Conservation (phyloP, 2,797 vertebrate species). For the Chelon auratus region DNA sequence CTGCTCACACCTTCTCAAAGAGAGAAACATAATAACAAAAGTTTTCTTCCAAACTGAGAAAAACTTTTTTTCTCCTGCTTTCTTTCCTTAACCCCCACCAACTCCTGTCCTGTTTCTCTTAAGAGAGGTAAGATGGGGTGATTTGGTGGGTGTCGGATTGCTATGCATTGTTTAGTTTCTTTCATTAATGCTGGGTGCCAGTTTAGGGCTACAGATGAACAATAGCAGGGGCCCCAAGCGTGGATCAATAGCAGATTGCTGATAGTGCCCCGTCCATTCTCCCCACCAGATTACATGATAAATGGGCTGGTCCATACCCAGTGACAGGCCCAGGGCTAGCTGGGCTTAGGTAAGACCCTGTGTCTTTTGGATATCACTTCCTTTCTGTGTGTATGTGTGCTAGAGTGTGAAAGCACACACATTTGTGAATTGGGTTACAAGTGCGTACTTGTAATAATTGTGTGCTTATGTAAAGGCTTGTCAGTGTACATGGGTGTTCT, state of each 20-base stretch:
- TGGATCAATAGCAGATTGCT: constrained; percentile 99
- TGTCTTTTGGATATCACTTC: constrained; percentile 62
- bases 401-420: background rate
- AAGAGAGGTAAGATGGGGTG: constrained; percentile 64
- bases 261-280: constrained; percentile 98
- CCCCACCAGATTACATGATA: constrained; percentile 97
- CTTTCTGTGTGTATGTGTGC: constrained; percentile 27
- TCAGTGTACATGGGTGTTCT: background rate
- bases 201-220: constrained; percentile 92
- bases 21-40: constrained; percentile 81
- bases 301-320: constrained; percentile 92
- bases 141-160: constrained; percentile 86
- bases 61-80: constrained; percentile 51
- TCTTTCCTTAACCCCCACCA: constrained; percentile 59
- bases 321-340: constrained; percentile 88
- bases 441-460: constrained; percentile 30
- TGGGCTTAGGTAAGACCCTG: constrained; percentile 82
- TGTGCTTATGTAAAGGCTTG: constrained; percentile 13
- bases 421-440: constrained; percentile 9
- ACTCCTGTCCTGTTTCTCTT: constrained; percentile 62
- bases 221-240: constrained; percentile 91
- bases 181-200: constrained; percentile 97
- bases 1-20: constrained; percentile 74
- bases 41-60: constrained; percentile 68
- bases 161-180: constrained; percentile 95